Conservation (phyloP, 37 sponge, comb jelly and placozoan species). For the Chondrosia reniformis region DNA sequence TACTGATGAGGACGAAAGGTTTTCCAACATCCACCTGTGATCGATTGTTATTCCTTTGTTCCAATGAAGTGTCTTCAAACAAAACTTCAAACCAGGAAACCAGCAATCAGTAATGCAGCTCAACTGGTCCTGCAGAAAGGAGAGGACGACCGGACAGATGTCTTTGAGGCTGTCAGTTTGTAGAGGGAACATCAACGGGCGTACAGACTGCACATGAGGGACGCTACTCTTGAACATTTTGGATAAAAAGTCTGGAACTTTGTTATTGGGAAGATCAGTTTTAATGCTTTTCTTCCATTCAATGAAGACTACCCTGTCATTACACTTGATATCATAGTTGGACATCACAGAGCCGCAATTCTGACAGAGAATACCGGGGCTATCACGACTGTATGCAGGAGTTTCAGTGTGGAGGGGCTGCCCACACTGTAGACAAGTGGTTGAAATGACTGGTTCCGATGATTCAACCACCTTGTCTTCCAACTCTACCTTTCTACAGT, state of each 20-base stretch:
- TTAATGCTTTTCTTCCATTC: slow-evolving; percentile 4
- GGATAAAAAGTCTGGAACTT: not conserved
- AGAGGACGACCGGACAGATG: not conserved
- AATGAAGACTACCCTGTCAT: not conserved
- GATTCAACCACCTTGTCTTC: too few species aligned
- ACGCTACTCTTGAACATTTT: not conserved
- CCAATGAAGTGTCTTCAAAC: not conserved
- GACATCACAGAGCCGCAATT: not conserved
- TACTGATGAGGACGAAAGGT: not conserved
- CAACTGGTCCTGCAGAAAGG: slow-evolving; percentile 4
- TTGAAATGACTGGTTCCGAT: not conserved
- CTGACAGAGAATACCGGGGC: not conserved
- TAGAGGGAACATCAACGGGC: not conserved
- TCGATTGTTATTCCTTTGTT: not conserved
- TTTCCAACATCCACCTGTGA: not conserved
- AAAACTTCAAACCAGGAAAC: slow-evolving; percentile 5
- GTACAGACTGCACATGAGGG: not conserved
- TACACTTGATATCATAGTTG: not conserved
- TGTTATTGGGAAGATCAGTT: not conserved
- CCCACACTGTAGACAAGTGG: too few species aligned
- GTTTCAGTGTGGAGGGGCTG: too few species aligned
- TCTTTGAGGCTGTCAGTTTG: not conserved
- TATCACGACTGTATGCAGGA: too few species aligned
- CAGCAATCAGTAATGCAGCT: not conserved
- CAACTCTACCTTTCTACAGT: too few species aligned